Evolutionary conservation across 1,140 invertebrate species (phyloP).

Genomic region (Euborellia annulipes): DNA sequence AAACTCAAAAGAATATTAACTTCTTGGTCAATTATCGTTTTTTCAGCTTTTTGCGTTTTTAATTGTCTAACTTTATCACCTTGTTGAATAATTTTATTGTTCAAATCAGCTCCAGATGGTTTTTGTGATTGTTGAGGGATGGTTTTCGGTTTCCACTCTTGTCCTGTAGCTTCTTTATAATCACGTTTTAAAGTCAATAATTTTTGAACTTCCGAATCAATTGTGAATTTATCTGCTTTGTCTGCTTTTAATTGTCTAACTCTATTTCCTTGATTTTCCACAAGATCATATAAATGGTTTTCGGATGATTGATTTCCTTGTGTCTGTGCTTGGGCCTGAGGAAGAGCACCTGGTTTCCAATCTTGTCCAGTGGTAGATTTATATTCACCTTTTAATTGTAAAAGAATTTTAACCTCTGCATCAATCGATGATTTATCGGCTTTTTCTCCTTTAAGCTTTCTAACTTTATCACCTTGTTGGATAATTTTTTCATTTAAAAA

Average conservation of each 20-base stretch:
- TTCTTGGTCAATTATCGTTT: conserved; percentile 44
- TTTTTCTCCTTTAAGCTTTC: conserved; percentile 46
- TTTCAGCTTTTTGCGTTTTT: conserved; percentile 45
- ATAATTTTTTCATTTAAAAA: conserved; percentile 40
- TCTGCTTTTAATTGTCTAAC: conserved; percentile 52
- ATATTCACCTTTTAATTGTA: conserved; percentile 51
- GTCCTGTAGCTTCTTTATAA: conserved; percentile 41
- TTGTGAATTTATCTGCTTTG: conserved; percentile 37
- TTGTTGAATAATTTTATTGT: conserved; percentile 33
- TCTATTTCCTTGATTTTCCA: conserved; percentile 42
- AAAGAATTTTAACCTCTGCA: conserved; percentile 42
- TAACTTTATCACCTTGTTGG: conserved; percentile 54
- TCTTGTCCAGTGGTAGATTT: conserved; percentile 43
- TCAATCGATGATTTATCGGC: conserved; percentile 43
- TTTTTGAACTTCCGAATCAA: conserved; percentile 43
- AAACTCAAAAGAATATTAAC: conserved; percentile 56
- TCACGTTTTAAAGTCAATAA: conserved; percentile 45
- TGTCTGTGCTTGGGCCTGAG: conserved; percentile 14
- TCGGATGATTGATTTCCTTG: conserved; percentile 9
- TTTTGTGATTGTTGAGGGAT: not conserved
- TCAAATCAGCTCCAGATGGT: conserved; percentile 4
- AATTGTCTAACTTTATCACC: conserved; percentile 55
- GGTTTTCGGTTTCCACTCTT: conserved; percentile 40
- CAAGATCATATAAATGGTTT: conserved; percentile 8
- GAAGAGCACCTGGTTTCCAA: conserved; percentile 38